A percentile compares a stretch with the other conserved stretches of the same genome.
Conservation (phyloP, 2,113 vertebrate species). For the Aythya baeri region DNA sequence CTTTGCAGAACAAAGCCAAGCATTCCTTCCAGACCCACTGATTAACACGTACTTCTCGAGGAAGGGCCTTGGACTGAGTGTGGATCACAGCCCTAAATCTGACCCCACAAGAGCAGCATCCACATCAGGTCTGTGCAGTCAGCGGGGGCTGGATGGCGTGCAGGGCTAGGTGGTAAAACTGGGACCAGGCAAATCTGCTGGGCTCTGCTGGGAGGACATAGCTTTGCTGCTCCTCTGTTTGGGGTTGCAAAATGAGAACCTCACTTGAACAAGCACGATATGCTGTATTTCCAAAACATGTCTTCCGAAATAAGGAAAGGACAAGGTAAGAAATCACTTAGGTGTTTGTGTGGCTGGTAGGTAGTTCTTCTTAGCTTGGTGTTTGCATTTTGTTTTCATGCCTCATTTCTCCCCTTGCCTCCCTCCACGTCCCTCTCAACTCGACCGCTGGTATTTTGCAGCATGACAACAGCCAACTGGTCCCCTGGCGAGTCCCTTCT, state of each 20-base stretch:
- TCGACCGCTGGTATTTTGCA: neutral
- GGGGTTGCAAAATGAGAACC: neutral
- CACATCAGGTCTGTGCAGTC: neutral
- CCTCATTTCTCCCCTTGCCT: neutral
- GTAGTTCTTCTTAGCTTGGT: neutral
- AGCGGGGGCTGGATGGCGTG: neutral
- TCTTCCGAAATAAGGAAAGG: neutral
- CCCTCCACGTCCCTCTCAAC: neutral
- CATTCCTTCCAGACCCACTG: neutral
- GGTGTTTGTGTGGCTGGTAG: neutral
- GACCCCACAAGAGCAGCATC: fast-evolving
- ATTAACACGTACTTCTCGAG: neutral
- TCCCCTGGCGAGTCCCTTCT: neutral
- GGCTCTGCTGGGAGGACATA: neutral
- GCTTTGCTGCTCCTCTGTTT: neutral
- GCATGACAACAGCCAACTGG: neutral
- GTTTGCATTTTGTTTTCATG: neutral
- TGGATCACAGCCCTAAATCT: neutral
- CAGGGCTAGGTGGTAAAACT: fast-evolving
- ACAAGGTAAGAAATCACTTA: neutral
- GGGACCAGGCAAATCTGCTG: neutral
- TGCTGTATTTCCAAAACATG: neutral
- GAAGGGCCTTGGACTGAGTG: neutral
- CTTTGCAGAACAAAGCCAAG: neutral
- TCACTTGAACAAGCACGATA: fast-evolving